These are phyloP conservation scores for Sebastiscus tertius DNA, from an alignment of 2,797 vertebrate genomes.

Conservation along the genomic window DNA sequence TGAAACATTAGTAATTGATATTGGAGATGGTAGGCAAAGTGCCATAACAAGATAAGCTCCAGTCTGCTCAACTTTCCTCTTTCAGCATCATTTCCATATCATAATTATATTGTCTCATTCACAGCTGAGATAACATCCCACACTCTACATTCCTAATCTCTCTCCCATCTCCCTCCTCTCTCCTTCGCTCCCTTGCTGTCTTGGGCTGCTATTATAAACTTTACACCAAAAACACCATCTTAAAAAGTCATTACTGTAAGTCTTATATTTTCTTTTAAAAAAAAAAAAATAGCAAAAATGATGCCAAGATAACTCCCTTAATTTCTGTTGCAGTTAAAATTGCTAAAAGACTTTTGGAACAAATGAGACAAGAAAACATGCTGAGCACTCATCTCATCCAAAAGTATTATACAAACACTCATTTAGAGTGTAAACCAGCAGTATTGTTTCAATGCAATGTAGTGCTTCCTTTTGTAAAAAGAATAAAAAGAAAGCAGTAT, in stretches of 20 bases:
- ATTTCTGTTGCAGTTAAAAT: constrained; percentile 3
- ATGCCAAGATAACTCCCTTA: background rate
- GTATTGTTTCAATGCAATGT: background rate
- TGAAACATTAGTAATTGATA: constrained; percentile 67
- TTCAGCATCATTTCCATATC: constrained; percentile 94
- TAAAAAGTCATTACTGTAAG: background rate
- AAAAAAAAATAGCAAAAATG: background rate
- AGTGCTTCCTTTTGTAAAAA: background rate
- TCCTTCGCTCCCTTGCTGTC: constrained; percentile 24
- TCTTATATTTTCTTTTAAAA: background rate
- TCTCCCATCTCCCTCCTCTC: constrained; percentile 39
- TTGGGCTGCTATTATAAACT: constrained; percentile 33
- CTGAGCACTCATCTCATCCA: background rate
- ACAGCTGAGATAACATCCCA: constrained; percentile 90
- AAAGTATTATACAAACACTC: background rate
- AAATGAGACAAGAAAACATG: background rate
- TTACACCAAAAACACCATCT: constrained; percentile 11
- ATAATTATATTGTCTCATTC: constrained; percentile 94
- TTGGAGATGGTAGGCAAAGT: constrained; percentile 48
- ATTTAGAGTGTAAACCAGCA: background rate
- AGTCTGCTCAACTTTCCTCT: constrained; percentile 69
- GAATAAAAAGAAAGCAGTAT: background rate
- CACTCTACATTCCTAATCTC: constrained; percentile 60
- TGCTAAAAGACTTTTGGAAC: background rate
- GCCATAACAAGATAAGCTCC: constrained; percentile 61